Conservation (phyloP, 2,888 invertebrate species). For the Cosmia trapezina region DNA sequence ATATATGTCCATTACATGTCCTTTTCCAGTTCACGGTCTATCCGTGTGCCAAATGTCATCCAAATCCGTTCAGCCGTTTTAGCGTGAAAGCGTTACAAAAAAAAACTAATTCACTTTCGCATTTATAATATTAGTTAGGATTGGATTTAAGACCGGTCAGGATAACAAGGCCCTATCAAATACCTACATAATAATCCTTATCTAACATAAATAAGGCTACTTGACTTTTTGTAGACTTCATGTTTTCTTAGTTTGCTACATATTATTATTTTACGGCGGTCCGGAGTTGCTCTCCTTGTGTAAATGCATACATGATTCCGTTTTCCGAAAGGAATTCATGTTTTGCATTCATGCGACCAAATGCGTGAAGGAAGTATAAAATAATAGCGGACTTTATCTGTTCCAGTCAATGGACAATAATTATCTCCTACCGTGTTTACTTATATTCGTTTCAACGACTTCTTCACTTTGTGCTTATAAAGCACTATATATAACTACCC, state of each 20-base stretch:
- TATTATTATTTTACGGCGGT: conserved; percentile 12
- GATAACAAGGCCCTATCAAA: conserved; percentile 26
- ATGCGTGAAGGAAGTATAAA: conserved; percentile 40
- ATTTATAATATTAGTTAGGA: too few species aligned
- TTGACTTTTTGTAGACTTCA: conserved; percentile 22
- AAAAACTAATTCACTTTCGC: too few species aligned
- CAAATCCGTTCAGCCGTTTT: too few species aligned
- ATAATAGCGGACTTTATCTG: conserved; percentile 17
- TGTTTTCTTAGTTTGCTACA: conserved; percentile 27
- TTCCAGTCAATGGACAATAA: conserved; percentile 26
- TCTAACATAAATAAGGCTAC: conserved; percentile 18
- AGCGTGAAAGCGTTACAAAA: too few species aligned
- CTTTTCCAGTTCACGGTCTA: too few species aligned
- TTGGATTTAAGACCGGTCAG: conserved; percentile 27
- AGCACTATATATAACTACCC: not conserved
- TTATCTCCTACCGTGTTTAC: conserved; percentile 9
- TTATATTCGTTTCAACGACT: conserved; percentile 3
- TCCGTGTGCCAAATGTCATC: too few species aligned
- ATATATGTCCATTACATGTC: not conserved
- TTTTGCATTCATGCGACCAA: conserved; percentile 46
- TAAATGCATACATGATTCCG: conserved; percentile 9
- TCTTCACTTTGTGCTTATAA: not conserved
- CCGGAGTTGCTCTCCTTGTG: conserved; percentile 50
- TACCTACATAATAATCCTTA: conserved; percentile 20
- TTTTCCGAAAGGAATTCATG: conserved; percentile 36